phyloP scores from a whole-genome alignment of 2,888 invertebrate genomes.

The Melangyna quadrimaculata region DNA sequence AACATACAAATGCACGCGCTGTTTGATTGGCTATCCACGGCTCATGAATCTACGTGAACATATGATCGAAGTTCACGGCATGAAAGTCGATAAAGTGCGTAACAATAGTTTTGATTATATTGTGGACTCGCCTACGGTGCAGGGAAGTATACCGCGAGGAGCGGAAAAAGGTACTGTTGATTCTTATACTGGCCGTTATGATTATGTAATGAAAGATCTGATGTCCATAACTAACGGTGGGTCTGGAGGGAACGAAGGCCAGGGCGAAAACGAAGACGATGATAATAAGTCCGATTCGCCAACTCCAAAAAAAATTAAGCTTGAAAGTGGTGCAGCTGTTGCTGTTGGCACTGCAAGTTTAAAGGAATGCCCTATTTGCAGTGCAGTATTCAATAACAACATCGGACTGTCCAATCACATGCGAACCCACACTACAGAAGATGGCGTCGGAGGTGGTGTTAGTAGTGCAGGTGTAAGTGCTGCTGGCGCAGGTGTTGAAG shows the following conservation, averaged over 20 bases:
- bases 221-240: conserved; percentile 80
- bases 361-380: conserved; percentile 79
- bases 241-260: conserved; percentile 75
- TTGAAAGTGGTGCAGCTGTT: conserved; percentile 56
- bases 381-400: conserved; percentile 79
- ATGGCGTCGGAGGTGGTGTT: background rate
- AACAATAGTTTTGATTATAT: conserved; percentile 79
- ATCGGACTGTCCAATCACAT: conserved; percentile 80
- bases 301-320: conserved; percentile 76
- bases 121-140: conserved; percentile 79
- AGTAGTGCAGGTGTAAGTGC: conserved; percentile 56
- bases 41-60: conserved; percentile 80
- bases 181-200: conserved; percentile 78
- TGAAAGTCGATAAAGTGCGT: conserved; percentile 76
- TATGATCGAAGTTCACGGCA: conserved; percentile 79
- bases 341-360: conserved; percentile 66
- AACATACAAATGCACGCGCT: conserved; percentile 80
- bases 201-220: conserved; percentile 80
- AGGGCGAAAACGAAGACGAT: conserved; percentile 77
- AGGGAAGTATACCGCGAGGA: conserved; percentile 30
- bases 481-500: background rate
- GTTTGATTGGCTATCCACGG: conserved; percentile 80
- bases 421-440: conserved; percentile 79
- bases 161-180: conserved; percentile 72
- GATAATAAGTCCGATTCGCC: conserved; percentile 73